Percentiles rank a stretch among this genome's conserved stretches.
These are phyloP conservation scores for Spodoptera exigua DNA, from an alignment of 2,888 invertebrate species.

Conservation along the genomic window DNA sequence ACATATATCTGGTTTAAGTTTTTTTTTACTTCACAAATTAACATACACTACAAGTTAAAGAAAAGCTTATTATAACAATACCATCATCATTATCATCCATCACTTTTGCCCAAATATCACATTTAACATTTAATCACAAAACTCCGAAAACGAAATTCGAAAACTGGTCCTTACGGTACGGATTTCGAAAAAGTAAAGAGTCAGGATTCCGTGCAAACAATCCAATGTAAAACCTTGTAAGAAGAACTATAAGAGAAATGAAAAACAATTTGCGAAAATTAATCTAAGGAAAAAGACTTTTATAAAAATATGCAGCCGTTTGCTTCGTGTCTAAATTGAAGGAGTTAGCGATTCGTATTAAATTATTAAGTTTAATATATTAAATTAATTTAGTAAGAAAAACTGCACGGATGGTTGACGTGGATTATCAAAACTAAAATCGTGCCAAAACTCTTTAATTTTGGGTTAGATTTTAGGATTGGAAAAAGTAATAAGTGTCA, in stretches of 20 bases:
- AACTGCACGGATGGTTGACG: no score
- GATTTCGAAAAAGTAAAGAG: neutral
- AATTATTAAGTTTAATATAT: neutral
- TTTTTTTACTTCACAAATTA: no score
- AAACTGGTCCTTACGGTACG: neutral
- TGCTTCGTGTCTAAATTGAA: slow-evolving; percentile 1
- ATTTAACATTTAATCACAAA: neutral
- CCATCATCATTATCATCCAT: neutral
- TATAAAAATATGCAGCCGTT: slow-evolving; percentile 46
- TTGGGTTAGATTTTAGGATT: no score
- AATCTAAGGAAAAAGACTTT: slow-evolving; percentile 41
- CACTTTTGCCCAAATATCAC: neutral
- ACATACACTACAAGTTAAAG: no score
- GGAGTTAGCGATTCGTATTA: neutral
- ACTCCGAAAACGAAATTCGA: neutral
- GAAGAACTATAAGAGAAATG: slow-evolving; percentile 49
- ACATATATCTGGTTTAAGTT: no score
- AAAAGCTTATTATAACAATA: no score
- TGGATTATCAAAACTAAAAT: no score
- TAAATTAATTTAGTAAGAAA: no score
- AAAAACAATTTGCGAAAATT: slow-evolving; percentile 59
- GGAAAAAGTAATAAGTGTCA: no score
- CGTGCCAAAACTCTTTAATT: no score
- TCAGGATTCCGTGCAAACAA: neutral
- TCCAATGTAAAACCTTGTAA: slow-evolving; percentile 39